phyloP scores from a whole-genome alignment of 2,113 vertebrate species.

The Ochotona curzoniae region DNA sequence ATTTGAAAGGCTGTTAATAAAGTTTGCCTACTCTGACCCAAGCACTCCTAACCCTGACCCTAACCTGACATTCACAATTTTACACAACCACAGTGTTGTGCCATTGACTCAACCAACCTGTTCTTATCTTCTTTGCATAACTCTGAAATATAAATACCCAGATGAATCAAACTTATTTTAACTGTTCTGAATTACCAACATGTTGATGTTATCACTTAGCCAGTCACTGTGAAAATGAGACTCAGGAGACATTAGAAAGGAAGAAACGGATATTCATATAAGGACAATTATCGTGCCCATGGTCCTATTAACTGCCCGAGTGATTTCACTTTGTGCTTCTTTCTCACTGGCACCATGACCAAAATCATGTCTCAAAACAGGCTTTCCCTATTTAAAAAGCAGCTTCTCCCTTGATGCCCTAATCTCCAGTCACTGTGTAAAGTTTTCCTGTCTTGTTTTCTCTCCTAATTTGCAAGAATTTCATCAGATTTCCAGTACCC shows the following conservation, averaged over 20 bases:
- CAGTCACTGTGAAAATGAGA: background rate
- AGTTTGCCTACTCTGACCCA: background rate
- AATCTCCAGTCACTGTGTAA: constrained; percentile 13
- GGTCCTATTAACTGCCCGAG: background rate
- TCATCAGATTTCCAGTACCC: constrained; percentile 38
- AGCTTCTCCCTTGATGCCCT: background rate
- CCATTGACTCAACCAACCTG: background rate
- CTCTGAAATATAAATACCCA: background rate
- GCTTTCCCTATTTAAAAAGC: constrained; percentile 9
- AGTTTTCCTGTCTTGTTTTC: constrained; percentile 31
- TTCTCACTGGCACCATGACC: background rate
- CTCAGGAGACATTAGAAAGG: background rate
- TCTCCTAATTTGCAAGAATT: constrained; percentile 46
- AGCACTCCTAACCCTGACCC: background rate
- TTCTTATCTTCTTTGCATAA: background rate
- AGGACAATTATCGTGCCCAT: background rate
- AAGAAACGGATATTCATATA: background rate
- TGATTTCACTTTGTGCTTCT: background rate
- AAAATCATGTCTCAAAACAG: background rate
- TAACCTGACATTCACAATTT: background rate
- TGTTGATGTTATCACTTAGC: background rate
- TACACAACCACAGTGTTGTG: background rate
- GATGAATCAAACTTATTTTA: background rate
- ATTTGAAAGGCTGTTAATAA: background rate
- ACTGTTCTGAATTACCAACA: constrained; percentile 1